Evolutionary conservation across 2,797 vertebrate genomes (phyloP), one percentile per base, ranked within the genome.

Genomic region (Thripadectes ignobilis): DNA sequence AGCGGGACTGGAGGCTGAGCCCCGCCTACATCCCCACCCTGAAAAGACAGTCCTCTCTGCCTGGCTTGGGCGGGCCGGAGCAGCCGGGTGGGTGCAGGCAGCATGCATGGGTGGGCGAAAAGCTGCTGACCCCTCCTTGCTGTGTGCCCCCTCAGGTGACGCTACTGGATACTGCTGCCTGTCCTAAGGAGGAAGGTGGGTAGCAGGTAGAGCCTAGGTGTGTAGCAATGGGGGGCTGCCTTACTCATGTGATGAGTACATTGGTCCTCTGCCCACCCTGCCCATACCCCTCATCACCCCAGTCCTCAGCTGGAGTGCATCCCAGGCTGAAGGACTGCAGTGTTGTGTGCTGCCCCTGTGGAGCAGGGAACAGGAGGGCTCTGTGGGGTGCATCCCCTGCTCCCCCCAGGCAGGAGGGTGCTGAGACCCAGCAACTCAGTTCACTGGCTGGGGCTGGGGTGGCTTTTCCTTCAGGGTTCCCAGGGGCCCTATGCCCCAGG

Each of bases 101-200:
- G 77, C 61, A 77, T 20, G 58, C 24, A 3, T 19, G 26, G 20
- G 10, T 24, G 14, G 12, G 22, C 13, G 23, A 81, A 29, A 69
- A 23, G n/a, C 10, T 72, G 68, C 54, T 91, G 86, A 82, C 30
- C 7, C 63, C 27, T 48, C 24, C 41, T 57, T 2, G 0, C 58
- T 88, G n/a, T 88, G 34, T 89, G 26, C 7, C 61, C 69, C 63
- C 48, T 73, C 93, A 97, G 96, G 57, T 86, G 69, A 29, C 48
- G 5, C 54, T 87, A 38, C 66, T 85, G 94, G 91, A 93, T 75
- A 75, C 85, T 5, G 24, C 78, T 75, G 71, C 32, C 1, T 1
- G 11, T 49, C 55, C 75, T 24, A 22, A 85, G 79, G 90, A 96
- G n/a, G 75, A 94, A 97, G 96, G 97, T 97, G 83, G 63, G 96